Conservation (phyloP, 30 jellyfish, hydroid and myxozoan genomes). For the Chrysaora quinquecirrha region DNA sequence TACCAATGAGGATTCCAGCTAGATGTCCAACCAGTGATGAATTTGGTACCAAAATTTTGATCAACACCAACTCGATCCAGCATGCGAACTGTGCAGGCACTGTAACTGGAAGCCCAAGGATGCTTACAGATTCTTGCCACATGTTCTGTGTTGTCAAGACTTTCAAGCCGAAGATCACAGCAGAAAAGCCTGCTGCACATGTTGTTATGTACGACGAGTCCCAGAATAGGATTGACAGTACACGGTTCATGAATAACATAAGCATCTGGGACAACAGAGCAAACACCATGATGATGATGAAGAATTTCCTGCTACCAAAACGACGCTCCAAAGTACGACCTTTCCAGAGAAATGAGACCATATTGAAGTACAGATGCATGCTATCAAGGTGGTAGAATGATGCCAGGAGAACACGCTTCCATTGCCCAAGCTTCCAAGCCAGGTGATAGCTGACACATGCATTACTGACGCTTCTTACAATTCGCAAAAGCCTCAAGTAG, state of each 20-base stretch:
- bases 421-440: slow-evolving; percentile 71
- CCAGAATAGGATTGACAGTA: slow-evolving; percentile 38
- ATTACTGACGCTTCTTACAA: slow-evolving; percentile 47
- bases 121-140: slow-evolving; percentile 62
- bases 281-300: slow-evolving; percentile 56
- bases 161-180: slow-evolving; percentile 89
- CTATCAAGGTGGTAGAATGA: slow-evolving; percentile 88
- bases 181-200: slow-evolving; percentile 99
- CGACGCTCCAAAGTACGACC: slow-evolving; percentile 84
- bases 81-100: slow-evolving; percentile 84
- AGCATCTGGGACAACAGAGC: slow-evolving; percentile 74
- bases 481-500: slow-evolving; percentile 67
- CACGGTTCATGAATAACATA: slow-evolving; percentile 53
- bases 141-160: slow-evolving; percentile 73
- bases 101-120: slow-evolving; percentile 80
- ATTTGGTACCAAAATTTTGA: slow-evolving; percentile 87
- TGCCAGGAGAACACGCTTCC: slow-evolving; percentile 74
- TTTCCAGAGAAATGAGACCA: slow-evolving; percentile 96
- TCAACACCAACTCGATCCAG: slow-evolving; percentile 89
- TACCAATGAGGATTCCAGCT: slow-evolving; percentile 98
- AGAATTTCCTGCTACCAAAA: slow-evolving; percentile 71
- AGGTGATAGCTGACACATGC: slow-evolving; percentile 82
- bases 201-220: slow-evolving; percentile 35
- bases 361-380: slow-evolving; percentile 95
- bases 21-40: slow-evolving; percentile 95